Evolutionary conservation across 53 echinoderm and acorn worm genomes (phyloP).

Genomic region (Echinometra lucunter): DNA sequence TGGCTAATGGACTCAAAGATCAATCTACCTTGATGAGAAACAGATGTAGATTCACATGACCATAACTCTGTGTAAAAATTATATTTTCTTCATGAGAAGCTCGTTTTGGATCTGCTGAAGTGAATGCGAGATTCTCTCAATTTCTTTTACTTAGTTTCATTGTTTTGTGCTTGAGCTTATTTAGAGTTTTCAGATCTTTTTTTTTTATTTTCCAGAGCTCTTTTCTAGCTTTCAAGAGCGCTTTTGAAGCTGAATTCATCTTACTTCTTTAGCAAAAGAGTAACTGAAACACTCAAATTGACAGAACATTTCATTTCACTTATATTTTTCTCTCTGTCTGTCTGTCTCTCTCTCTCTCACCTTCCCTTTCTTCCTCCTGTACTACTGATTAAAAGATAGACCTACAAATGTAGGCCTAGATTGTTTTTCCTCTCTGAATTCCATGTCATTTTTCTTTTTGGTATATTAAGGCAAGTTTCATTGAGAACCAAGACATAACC

Average conservation of each 20-base stretch:
- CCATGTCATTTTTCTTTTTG: background rate
- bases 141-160: background rate
- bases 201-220: background rate
- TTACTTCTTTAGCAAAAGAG: too few species aligned
- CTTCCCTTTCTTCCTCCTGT: background rate
- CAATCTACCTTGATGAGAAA: background rate
- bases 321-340: too few species aligned
- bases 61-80: too few species aligned
- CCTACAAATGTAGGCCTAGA: too few species aligned
- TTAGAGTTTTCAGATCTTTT: background rate
- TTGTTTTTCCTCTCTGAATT: background rate
- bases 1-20: constrained; percentile 49
- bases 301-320: too few species aligned
- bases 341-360: background rate
- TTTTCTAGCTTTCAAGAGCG: too few species aligned
- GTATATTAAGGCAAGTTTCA: background rate
- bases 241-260: too few species aligned
- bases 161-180: background rate
- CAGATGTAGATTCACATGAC: background rate
- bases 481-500: background rate
- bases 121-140: background rate
- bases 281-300: too few species aligned
- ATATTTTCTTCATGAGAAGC: too few species aligned
- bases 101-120: too few species aligned
- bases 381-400: background rate